Evolutionary conservation across 2,888 invertebrate species (phyloP).

Genomic region (Tetramorium bicarinatum): DNA sequence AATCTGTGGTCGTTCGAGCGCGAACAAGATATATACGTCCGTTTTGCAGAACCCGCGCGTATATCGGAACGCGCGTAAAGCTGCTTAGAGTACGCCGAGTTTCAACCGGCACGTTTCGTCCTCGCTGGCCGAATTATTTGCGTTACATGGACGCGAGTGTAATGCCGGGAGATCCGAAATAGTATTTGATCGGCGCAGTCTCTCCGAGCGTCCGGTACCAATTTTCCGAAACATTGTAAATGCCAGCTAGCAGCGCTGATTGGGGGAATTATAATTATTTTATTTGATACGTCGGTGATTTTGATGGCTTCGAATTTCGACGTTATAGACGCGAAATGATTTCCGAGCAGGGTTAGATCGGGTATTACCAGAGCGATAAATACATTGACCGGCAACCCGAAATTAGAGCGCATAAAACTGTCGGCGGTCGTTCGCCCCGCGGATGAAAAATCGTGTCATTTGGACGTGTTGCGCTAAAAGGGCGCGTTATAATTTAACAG

Average conservation of each 20-base stretch:
- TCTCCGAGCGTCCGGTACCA: not conserved
- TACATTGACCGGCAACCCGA: conserved; percentile 56
- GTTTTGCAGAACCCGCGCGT: conserved; percentile 23
- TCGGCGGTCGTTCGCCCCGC: conserved; percentile 62
- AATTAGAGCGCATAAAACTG: conserved; percentile 72
- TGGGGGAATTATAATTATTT: not conserved
- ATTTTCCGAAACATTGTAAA: not conserved
- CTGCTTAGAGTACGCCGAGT: conserved; percentile 16
- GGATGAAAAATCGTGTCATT: conserved; percentile 79
- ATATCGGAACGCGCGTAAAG: conserved; percentile 19
- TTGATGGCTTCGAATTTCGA: not conserved
- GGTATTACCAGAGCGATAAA: conserved; percentile 50
- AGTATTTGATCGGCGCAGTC: not conserved
- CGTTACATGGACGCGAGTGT: not conserved
- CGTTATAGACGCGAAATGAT: not conserved
- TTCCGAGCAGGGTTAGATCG: conserved; percentile 20
- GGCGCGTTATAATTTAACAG: conserved; percentile 74
- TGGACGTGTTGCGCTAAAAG: conserved; percentile 54
- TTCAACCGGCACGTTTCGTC: not conserved
- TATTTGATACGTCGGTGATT: not conserved
- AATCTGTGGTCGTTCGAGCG: conserved; percentile 57
- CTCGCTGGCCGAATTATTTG: not conserved
- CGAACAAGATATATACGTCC: conserved; percentile 23
- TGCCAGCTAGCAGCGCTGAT: not conserved
- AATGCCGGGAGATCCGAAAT: not conserved